Evolutionary conservation across 2,888 invertebrate genomes (phyloP).

Genomic region (Odontomyia ornata): DNA sequence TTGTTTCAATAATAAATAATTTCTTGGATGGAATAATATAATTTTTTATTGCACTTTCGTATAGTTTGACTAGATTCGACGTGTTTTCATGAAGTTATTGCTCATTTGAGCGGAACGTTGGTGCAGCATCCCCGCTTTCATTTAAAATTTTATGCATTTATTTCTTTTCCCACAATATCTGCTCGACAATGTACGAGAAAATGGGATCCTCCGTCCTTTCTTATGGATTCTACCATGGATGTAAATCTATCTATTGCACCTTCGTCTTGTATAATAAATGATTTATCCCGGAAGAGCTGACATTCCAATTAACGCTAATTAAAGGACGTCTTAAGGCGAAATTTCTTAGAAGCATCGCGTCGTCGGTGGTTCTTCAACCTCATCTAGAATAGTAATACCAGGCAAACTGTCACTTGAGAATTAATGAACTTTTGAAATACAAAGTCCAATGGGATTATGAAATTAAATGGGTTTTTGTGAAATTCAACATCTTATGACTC

Average conservation of each 20-base stretch:
- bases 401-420: slow-evolving; percentile 48
- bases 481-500: slow-evolving; percentile 1
- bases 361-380: neutral
- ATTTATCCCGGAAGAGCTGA: slow-evolving; percentile 45
- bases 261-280: slow-evolving; percentile 44
- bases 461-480: slow-evolving; percentile 40
- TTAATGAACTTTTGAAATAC: slow-evolving; percentile 45
- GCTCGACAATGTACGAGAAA: too few relatives aligned
- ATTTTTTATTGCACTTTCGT: slow-evolving; percentile 11
- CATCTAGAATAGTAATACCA: neutral
- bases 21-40: slow-evolving; percentile 1
- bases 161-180: too few relatives aligned
- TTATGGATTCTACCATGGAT: neutral
- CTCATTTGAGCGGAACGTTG: neutral
- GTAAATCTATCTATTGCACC: neutral
- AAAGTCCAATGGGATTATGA: slow-evolving; percentile 34
- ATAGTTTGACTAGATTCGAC: neutral
- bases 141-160: too few relatives aligned
- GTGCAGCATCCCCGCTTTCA: too few relatives aligned
- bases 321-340: slow-evolving; percentile 49
- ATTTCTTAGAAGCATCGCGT: slow-evolving; percentile 44
- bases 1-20: slow-evolving; percentile 34
- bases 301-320: slow-evolving; percentile 50
- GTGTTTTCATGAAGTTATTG: neutral
- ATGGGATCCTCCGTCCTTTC: too few relatives aligned